These are phyloP conservation scores for Macropodus opercularis DNA, from an alignment of 2,797 vertebrate species.

Conservation along the genomic window DNA sequence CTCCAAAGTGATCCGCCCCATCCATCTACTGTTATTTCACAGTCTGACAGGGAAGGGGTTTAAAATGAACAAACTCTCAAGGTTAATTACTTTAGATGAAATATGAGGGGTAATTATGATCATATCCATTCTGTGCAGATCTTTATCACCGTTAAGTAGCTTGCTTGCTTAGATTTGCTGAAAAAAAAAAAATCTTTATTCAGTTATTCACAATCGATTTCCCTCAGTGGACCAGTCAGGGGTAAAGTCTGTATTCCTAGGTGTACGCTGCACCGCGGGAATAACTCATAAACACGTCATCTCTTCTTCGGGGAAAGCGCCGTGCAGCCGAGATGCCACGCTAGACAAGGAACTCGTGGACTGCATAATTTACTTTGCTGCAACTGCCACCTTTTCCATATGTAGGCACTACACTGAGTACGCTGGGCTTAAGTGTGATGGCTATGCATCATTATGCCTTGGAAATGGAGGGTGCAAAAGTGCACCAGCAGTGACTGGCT, in stretches of 20 bases:
- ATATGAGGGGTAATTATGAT: constrained; percentile 19
- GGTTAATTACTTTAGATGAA: constrained; percentile 29
- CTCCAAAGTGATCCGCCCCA: constrained; percentile 2
- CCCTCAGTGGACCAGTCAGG: constrained; percentile 61
- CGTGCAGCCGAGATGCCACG: constrained; percentile 71
- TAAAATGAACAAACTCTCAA: constrained; percentile 32
- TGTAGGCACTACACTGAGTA: constrained; percentile 78
- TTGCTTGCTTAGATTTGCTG: constrained; percentile 22
- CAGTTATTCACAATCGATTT: constrained; percentile 61
- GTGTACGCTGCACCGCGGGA: constrained; percentile 70
- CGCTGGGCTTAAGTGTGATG: constrained; percentile 82
- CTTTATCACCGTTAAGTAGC: constrained; percentile 9
- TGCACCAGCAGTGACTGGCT: constrained; percentile 79
- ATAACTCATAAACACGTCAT: constrained; percentile 82
- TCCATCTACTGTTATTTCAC: constrained; percentile 18
- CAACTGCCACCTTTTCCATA: constrained; percentile 83
- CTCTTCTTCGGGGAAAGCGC: constrained; percentile 75
- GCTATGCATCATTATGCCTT: constrained; percentile 86
- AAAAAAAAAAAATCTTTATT: constrained; percentile 54
- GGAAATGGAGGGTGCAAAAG: constrained; percentile 82
- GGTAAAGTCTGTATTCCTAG: constrained; percentile 71
- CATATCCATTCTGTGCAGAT: constrained; percentile 15
- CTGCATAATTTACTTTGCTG: constrained; percentile 80
- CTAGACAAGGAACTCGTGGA: constrained; percentile 81
- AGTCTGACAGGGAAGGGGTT: constrained; percentile 15